Percentiles rank a stretch among this genome's conserved stretches.
Conservation (phyloP, 2,888 invertebrate species). For the Acrobasis suavella region DNA sequence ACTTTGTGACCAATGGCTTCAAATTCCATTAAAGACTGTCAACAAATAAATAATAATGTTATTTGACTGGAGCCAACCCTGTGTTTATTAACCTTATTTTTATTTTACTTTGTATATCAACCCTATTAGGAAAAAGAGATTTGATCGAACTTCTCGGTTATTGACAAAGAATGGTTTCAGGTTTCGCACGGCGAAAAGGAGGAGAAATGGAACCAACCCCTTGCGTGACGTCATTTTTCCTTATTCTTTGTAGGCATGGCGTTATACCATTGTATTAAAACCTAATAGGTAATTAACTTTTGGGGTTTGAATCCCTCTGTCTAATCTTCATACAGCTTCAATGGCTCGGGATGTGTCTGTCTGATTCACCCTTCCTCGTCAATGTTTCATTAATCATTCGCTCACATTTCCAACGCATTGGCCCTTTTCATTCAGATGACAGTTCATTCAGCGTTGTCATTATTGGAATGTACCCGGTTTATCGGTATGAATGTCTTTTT, state of each 20-base stretch:
- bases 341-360: conserved; percentile 9
- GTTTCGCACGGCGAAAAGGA: no score
- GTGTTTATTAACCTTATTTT: background rate
- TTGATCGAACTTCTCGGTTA: no score
- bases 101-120: no score
- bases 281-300: background rate
- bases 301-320: conserved; percentile 3
- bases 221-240: no score
- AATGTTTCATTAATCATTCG: conserved; percentile 21
- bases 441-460: conserved; percentile 20
- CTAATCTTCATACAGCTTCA: conserved; percentile 9
- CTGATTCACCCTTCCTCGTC: conserved; percentile 18
- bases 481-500: conserved; percentile 5
- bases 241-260: no score
- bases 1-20: conserved; percentile 29
- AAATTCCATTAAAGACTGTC: conserved; percentile 32
- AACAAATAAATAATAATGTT: conserved; percentile 21
- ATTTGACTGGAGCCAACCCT: conserved; percentile 19
- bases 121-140: no score
- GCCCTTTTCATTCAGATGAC: conserved; percentile 23
- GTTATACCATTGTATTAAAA: no score
- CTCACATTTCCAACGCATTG: conserved; percentile 18
- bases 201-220: no score
- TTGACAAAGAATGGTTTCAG: no score
- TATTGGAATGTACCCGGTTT: conserved; percentile 11